Conservation (phyloP, 2,797 vertebrate species). For the Leuciscus waleckii region DNA sequence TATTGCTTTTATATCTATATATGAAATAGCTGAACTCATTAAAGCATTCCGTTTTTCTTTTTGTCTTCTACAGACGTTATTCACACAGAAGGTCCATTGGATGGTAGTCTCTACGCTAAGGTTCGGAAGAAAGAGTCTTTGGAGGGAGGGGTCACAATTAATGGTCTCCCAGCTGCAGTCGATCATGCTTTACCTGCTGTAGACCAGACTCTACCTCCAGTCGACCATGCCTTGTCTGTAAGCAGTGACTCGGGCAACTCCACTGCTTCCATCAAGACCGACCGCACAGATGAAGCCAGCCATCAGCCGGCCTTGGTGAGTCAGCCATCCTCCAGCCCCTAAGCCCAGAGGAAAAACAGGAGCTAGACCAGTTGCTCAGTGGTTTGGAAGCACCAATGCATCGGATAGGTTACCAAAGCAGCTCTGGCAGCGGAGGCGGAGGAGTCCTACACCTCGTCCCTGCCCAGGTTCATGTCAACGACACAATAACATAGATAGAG, state of each 20-base stretch:
- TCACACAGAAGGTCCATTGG: conserved; percentile 95
- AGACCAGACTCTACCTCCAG: conserved; percentile 75
- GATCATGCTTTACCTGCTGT: conserved; percentile 60
- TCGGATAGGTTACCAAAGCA: conserved; percentile 68
- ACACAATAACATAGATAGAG: conserved; percentile 82
- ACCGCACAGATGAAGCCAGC: conserved; percentile 89
- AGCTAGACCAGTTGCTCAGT: conserved; percentile 94
- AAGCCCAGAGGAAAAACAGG: conserved; percentile 88
- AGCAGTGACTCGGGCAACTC: conserved; percentile 99
- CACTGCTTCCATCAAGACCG: conserved; percentile 96
- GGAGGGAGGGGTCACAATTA: conserved; percentile 80
- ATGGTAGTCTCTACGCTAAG: conserved; percentile 97
- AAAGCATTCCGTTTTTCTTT: conserved; percentile 5
- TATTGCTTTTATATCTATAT: not conserved
- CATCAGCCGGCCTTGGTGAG: conserved; percentile 68
- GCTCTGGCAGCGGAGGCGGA: conserved; percentile 39
- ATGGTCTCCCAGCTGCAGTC: conserved; percentile 78
- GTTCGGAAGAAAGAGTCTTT: conserved; percentile 96
- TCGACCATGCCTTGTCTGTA: conserved; percentile 94
- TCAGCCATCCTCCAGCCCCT: conserved; percentile 73
- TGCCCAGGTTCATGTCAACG: conserved; percentile 94
- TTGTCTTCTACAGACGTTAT: conserved; percentile 83
- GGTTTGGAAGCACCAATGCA: conserved; percentile 89
- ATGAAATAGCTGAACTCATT: not conserved
- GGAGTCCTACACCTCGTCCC: conserved; percentile 89